Evolutionary conservation across 2,797 vertebrate species (phyloP), one percentile per base, ranked within the genome.

Genomic region (Clamator glandarius): DNA sequence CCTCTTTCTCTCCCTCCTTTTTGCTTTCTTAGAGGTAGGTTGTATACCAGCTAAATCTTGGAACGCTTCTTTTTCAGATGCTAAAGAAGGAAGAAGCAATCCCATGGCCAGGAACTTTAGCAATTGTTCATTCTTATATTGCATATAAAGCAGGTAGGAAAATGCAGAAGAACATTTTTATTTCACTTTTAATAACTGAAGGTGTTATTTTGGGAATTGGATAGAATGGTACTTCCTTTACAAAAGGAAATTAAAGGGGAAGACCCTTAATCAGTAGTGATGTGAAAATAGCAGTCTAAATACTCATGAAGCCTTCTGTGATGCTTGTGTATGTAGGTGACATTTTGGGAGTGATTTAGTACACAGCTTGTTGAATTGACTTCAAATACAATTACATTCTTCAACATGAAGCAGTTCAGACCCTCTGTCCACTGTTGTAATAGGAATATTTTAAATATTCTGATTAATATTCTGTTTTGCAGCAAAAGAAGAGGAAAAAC

Each of bases 401-500:
- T 80, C 68, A 48, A 70, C 29, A 4, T 62, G 36, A 89, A 87
- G n/a, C 26, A 39, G 15, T 87, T 81, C 81, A 84, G 81, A 78
- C 17, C 41, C n/a, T 72, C 35, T 55, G 6, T 73, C 61, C 29
- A 8, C 33, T 80, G 18, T 41, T 50, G 15, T 73, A 85, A 87
- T 31, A 80, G 18, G 35, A 82, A 44, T 73, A 18, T 64, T 92
- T 69, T 46, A 79, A 91, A 80, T 92, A 73, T 9, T 63, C 29
- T 41, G 51, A 83, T 70, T 85, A 69, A 78, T 86, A 35, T 10
- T 76, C 42, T 97, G 59, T 92, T 94, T 83, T 84, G 44, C 96
- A 99, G 99, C 99, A 96, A 99, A 99, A 99, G 99, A 99, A 96
- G 99, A 99, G 93, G 99, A 99, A 97, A 99, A 99, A 95, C 99